Base-by-base conservation (phyloP, 1,140 invertebrate genomes). In the Coenobita brevimanus region DNA sequence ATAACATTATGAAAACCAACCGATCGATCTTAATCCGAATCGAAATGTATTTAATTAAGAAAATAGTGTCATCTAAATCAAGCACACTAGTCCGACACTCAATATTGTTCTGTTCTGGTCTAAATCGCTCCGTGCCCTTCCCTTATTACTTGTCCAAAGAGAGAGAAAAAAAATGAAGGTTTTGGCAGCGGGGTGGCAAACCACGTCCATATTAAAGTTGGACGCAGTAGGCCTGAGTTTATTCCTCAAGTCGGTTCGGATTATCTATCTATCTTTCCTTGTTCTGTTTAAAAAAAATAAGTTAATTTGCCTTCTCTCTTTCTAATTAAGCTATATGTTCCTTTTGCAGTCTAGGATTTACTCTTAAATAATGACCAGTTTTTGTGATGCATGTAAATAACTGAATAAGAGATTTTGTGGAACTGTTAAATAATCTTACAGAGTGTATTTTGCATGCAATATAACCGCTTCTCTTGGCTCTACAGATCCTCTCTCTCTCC, bases 101-200 rank as follows among this genome's bases (percentile, higher is more conserved):
- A 87, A 87, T 80, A 71, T 87, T 71, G 76, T 87, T 87, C 84
- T 87, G 84, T 87, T 87, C 62, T 50, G 43, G 60, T 71, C 41
- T 21, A 27, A 80, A 71, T 80, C 76, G 1, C 41, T 76, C 33
- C 75, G 84, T 87, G 84, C 33, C 84, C 84, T 87, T 87, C 84
- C 84, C 84, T 80, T 87, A 87, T 87, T 87, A 87, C 84, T 87
- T 87, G 75, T 57, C 43, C 24, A 38, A 50, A 69, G 24, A 24
- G 67, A 54, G 21, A 46, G 41, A 43, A 46, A 78, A 86, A 43
- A 64, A 41, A 82, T 30, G 8, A 80, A 80, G 75, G 84, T 79
- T 80, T 87, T 80, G 84, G 84, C 84, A 87, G 84, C 84, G 84
- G 84, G 84, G 84, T 87, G 84, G 84, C 84, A 87, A 80, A 87